Conservation (phyloP, 2,888 invertebrate species). For the Perizoma flavofasciatum region DNA sequence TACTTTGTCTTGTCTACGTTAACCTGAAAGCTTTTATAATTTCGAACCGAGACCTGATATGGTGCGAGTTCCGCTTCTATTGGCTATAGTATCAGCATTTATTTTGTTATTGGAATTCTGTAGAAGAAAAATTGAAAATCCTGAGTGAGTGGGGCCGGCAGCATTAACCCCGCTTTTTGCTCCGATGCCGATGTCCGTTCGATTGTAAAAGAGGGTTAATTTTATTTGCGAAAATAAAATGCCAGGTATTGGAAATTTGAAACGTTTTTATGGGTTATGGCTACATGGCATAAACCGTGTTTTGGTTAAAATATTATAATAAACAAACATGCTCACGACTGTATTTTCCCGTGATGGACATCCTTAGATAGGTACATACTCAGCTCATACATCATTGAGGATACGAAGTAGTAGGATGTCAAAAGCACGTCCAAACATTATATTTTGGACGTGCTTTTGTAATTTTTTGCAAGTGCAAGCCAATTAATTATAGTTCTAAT, state of each 20-base stretch:
- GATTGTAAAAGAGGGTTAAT: slow-evolving; percentile 37
- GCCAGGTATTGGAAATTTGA: slow-evolving; percentile 13
- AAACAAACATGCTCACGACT: no score
- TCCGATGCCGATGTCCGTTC: slow-evolving; percentile 31
- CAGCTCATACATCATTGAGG: no score
- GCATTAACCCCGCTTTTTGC: slow-evolving; percentile 28
- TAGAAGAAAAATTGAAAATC: slow-evolving; percentile 35
- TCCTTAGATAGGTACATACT: no score
- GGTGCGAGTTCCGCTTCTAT: slow-evolving; percentile 4
- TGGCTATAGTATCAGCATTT: background rate
- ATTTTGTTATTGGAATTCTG: slow-evolving; percentile 15
- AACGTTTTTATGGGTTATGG: slow-evolving; percentile 18
- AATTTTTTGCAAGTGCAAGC: no score
- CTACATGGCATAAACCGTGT: slow-evolving; percentile 16
- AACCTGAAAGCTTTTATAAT: no score
- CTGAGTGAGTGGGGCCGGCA: slow-evolving; percentile 30
- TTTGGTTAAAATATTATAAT: slow-evolving; percentile 14
- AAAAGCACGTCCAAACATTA: no score
- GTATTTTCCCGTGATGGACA: no score
- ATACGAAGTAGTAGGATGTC: no score
- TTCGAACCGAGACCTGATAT: no score
- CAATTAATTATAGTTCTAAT: no score
- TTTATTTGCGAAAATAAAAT: slow-evolving; percentile 32
- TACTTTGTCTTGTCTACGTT: no score
- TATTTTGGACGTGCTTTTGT: no score